Conservation (phyloP, 2,888 invertebrate genomes). For the Xanthorhoe designata region DNA sequence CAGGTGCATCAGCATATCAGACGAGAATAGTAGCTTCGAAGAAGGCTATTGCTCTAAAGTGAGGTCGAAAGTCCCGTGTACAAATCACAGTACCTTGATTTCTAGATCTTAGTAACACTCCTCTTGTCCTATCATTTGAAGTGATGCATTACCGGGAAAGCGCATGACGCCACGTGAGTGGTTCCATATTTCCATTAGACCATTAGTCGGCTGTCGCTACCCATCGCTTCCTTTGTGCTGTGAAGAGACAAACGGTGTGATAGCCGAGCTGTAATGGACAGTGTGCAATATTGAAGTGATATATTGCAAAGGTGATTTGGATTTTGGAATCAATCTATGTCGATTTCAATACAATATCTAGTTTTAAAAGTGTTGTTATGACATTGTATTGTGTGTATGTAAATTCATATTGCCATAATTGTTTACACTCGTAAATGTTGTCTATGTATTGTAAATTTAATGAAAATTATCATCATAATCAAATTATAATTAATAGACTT, state of each 20-base stretch:
- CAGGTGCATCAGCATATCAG: no score
- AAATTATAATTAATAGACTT: no score
- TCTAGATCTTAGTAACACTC: slow-evolving; percentile 16
- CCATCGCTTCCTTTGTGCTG: slow-evolving; percentile 65
- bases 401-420: no score
- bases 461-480: no score
- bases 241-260: slow-evolving; percentile 65
- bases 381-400: no score
- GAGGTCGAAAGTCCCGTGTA: neutral
- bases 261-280: slow-evolving; percentile 62
- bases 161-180: slow-evolving; percentile 53
- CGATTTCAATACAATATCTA: neutral
- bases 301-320: neutral
- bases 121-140: slow-evolving; percentile 20
- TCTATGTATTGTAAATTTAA: no score
- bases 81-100: neutral
- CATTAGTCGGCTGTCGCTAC: slow-evolving; percentile 63
- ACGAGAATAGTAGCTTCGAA: neutral
- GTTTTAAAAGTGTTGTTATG: no score
- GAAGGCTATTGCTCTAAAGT: neutral
- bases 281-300: slow-evolving; percentile 29
- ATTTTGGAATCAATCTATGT: neutral
- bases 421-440: no score
- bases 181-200: slow-evolving; percentile 46
- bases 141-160: slow-evolving; percentile 55